Conservation (phyloP, 2,888 invertebrate species). For the Serrognathus titanus region DNA sequence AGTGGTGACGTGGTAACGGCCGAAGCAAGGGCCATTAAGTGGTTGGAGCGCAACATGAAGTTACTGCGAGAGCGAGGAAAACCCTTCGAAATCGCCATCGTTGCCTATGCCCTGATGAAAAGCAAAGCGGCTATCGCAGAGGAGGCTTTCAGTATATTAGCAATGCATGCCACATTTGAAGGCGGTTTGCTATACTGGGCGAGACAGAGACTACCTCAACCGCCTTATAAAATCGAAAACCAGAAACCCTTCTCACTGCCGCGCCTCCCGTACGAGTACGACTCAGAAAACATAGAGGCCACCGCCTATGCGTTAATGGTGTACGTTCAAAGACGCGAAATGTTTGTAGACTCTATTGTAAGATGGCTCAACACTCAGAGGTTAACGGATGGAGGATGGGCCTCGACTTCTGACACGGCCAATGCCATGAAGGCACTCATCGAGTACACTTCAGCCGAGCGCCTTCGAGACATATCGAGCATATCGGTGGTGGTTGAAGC, state of each 20-base stretch:
- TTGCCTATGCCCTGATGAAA: constrained; percentile 81
- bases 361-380: constrained; percentile 89
- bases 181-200: constrained; percentile 82
- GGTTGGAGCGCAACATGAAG: constrained; percentile 80
- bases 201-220: constrained; percentile 70
- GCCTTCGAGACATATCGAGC: constrained; percentile 79
- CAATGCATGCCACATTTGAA: constrained; percentile 62
- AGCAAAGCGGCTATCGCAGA: constrained; percentile 84
- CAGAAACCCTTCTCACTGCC: constrained; percentile 88
- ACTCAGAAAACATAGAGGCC: constrained; percentile 88
- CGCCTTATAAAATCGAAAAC: constrained; percentile 84
- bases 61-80: constrained; percentile 67
- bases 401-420: constrained; percentile 70
- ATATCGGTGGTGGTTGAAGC: constrained; percentile 80
- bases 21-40: constrained; percentile 69
- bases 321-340: constrained; percentile 81
- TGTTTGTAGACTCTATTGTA: constrained; percentile 79
- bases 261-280: constrained; percentile 81
- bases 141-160: constrained; percentile 73
- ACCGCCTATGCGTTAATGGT: constrained; percentile 90
- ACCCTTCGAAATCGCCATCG: constrained; percentile 83
- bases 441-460: constrained; percentile 81
- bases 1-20: constrained; percentile 75
- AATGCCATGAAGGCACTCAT: constrained; percentile 85
- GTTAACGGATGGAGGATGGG: constrained; percentile 69